Evolutionary conservation across 53 echinoderm and acorn worm genomes (phyloP).

Genomic region (Apostichopus leukothele): DNA sequence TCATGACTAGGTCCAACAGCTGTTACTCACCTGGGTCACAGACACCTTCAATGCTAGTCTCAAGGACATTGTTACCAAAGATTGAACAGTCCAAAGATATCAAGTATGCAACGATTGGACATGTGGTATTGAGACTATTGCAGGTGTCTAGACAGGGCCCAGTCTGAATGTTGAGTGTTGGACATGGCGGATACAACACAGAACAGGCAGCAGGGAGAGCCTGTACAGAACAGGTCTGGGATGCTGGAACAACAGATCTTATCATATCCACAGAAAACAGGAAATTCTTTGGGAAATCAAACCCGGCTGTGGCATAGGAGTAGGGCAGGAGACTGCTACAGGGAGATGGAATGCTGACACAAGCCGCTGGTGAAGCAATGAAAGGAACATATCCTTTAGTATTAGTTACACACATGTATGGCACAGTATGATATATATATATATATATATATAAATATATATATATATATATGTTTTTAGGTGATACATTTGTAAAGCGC

Average conservation of each 20-base stretch:
- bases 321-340: neutral
- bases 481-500: no score
- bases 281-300: neutral
- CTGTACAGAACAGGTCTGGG: neutral
- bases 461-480: no score
- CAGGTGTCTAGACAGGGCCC: neutral
- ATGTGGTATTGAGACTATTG: neutral
- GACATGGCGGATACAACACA: constrained; percentile 29
- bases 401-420: no score
- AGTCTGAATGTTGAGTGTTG: neutral
- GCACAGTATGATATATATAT: no score
- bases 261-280: neutral
- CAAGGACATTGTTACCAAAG: neutral
- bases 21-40: constrained; percentile 10
- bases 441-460: no score
- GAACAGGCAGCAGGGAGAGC: neutral
- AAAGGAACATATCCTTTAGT: neutral
- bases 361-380: neutral
- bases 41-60: neutral
- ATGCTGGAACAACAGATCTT: constrained; percentile 7
- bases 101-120: constrained; percentile 1
- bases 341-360: constrained; percentile 6
- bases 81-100: neutral
- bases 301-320: neutral
- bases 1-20: no score